Evolutionary conservation across 1,140 invertebrate genomes (phyloP), one percentile per base, ranked within the genome.

Genomic region (Nautilus pompilius): DNA sequence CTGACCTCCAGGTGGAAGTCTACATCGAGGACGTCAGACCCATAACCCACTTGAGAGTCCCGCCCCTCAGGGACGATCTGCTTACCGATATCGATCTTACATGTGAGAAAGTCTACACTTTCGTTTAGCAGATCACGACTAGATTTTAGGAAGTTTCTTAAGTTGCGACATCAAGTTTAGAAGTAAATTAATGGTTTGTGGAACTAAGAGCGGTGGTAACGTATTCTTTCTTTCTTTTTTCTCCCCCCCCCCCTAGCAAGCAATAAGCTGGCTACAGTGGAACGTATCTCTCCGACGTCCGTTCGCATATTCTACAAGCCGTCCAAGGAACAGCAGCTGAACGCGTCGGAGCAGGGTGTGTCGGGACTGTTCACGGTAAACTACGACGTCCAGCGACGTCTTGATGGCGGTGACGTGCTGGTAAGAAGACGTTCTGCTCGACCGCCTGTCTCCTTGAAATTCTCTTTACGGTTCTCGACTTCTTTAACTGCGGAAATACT

Each of bases 401-500:
- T 67, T 34, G 54, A 69, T 51, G 68, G 60, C 26, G 77, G 77
- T 2, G 73, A 79, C 29, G 48, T 77, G 28, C 24, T 74, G 70
- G 77, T 79, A 62, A 63, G 58, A 60, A 5, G 13, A 15, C 5
- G 33, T 82, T 80, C 24, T 89, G 89, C 72, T 86, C 89, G 69
- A 87, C 88, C 0, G 84, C 89, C 10, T 90, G 90, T 70, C 86
- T 89, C 2, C 78, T 89, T 60, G 88, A 90, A 73, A 86, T 87
- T 0, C 88, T 87, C 24, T 29, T 24, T 29, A 0, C 28, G 1
- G 10, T 4, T 30, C 10, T 8, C 0, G 20, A 8, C 26, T 45
- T 22, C 15, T 45, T 41, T 2, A 5, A 13, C 32, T 36, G 20
- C 24, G 15, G 20, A 28, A 41, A 5, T 2, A 24, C 45, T 3